phyloP scores from a whole-genome alignment of 2,113 vertebrate species.

The Paradoxurus hermaphroditus region DNA sequence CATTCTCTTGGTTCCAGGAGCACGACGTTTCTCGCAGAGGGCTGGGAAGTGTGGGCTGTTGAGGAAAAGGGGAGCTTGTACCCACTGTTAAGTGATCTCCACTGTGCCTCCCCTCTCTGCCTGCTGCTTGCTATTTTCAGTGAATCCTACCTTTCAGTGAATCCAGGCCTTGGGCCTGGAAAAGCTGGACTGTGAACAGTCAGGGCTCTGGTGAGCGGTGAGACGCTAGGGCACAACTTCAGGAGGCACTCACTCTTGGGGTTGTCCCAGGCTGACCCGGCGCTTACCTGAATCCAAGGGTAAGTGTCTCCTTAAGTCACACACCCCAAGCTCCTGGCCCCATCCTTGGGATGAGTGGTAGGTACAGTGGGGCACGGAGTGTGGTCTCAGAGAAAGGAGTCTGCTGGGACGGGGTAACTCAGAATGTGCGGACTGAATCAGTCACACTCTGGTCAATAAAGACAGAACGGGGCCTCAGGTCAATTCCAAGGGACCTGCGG shows the following conservation, averaged over 20 bases:
- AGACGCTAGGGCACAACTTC: neutral
- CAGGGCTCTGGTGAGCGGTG: neutral
- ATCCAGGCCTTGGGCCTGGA: neutral
- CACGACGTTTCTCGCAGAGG: neutral
- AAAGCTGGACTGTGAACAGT: neutral
- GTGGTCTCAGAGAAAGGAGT: neutral
- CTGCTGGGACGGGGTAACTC: neutral
- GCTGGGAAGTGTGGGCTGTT: neutral
- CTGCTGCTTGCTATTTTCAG: neutral
- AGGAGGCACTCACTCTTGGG: neutral
- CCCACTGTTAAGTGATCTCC: neutral
- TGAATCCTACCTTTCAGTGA: neutral
- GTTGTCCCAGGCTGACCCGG: neutral
- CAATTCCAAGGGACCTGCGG: neutral
- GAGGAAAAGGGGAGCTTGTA: neutral
- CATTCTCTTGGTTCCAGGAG: neutral
- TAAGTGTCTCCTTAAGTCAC: neutral
- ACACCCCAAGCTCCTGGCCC: fast-evolving
- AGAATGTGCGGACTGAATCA: neutral
- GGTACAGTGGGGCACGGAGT: fast-evolving
- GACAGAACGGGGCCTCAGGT: neutral
- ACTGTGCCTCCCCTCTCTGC: neutral
- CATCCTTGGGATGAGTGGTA: neutral
- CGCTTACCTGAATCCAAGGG: neutral
- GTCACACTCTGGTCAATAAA: neutral